These are phyloP conservation scores for Bergia puertoricense DNA, from an alignment of 92 coral and sea anemone species.

Conservation along the genomic window DNA sequence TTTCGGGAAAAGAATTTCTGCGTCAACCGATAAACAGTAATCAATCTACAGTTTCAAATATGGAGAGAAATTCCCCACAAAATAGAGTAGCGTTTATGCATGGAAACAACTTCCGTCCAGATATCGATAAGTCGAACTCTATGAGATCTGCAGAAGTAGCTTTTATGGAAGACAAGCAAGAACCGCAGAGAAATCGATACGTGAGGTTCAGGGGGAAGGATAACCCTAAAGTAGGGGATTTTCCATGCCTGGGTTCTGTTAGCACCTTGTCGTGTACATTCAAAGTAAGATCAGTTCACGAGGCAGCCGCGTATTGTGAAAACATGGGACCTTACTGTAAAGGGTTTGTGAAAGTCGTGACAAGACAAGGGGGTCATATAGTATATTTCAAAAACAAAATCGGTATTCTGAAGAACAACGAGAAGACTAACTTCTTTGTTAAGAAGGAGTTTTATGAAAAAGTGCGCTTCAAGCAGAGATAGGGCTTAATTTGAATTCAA, in stretches of 20 bases:
- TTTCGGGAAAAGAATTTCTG: neutral
- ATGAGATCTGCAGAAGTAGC: neutral
- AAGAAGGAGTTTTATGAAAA: conserved; percentile 35
- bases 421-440: conserved; percentile 27
- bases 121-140: conserved; percentile 1
- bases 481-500: neutral
- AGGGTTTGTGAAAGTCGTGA: conserved; percentile 11
- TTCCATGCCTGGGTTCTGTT: conserved; percentile 16
- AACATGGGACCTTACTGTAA: conserved; percentile 38
- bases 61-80: neutral
- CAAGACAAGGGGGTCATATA: neutral
- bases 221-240: conserved; percentile 28
- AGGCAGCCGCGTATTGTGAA: conserved; percentile 17
- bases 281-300: neutral
- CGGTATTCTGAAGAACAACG: conserved; percentile 17
- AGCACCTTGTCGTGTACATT: conserved; percentile 20
- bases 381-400: conserved; percentile 28
- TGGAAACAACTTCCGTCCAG: conserved; percentile 6
- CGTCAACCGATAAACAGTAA: neutral
- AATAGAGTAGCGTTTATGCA: neutral
- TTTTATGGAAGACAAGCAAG: neutral
- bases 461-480: conserved; percentile 30
- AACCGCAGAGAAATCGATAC: neutral
- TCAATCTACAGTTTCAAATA: neutral
- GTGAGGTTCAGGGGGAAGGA: conserved; percentile 22